phyloP scores from a whole-genome alignment of 2,113 vertebrate genomes.

The Vulpes lagopus region DNA sequence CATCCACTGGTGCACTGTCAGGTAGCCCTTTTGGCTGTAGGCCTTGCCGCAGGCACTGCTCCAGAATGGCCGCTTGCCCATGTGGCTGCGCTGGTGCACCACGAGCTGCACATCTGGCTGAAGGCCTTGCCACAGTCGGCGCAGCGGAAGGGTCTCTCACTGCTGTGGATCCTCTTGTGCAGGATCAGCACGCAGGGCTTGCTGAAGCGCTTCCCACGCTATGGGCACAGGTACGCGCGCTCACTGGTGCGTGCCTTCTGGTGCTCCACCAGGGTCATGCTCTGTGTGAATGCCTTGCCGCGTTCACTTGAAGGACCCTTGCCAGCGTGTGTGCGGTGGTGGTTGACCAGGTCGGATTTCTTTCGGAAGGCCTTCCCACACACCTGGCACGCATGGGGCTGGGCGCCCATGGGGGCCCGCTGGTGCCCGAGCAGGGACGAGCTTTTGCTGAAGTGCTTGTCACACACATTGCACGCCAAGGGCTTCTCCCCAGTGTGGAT shows the following conservation, averaged over 20 bases:
- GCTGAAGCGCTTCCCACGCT: constrained; percentile 91
- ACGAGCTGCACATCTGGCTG: not conserved
- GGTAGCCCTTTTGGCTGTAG: not conserved
- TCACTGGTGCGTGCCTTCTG: constrained; percentile 90
- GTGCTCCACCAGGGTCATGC: constrained; percentile 93
- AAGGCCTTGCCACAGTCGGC: not conserved
- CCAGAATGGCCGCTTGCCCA: too few relatives aligned
- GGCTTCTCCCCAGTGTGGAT: constrained; percentile 93
- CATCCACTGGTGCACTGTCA: not conserved
- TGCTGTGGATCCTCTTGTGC: constrained; percentile 83
- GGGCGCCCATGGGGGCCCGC: constrained; percentile 90
- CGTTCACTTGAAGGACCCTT: constrained; percentile 88
- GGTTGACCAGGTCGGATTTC: constrained; percentile 92
- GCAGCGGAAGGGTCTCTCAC: not conserved
- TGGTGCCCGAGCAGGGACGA: constrained; percentile 91
- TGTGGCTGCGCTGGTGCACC: not conserved
- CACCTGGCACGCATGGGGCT: constrained; percentile 90
- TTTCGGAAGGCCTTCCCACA: constrained; percentile 93
- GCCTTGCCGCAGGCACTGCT: not conserved
- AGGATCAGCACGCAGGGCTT: constrained; percentile 92
- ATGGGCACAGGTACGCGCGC: constrained; percentile 89
- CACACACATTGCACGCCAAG: constrained; percentile 91
- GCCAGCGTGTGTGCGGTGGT: constrained; percentile 84
- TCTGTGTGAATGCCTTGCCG: constrained; percentile 93
- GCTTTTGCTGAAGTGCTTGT: constrained; percentile 93